Evolutionary conservation across 2,888 invertebrate genomes (phyloP), one percentile per base, ranked within the genome.

Genomic region (Dynastes hyllus): DNA sequence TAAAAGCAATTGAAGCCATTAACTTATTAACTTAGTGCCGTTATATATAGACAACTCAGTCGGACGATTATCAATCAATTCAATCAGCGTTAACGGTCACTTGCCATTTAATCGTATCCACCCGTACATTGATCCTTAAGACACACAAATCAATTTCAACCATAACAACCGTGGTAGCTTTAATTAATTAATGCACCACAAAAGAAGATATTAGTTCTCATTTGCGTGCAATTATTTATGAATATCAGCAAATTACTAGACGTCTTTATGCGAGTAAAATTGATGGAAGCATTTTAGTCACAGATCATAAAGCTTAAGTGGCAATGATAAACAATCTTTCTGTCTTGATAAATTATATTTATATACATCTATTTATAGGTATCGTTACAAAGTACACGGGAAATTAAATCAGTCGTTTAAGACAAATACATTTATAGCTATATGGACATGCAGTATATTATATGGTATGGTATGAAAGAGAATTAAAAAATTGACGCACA

Each of bases 131-230:
- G 37, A 66, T 37, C 13, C 40, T 29, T 32, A 40, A 66, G 40
- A 37, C 22, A 45, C 40, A 66, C 66, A 40, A 66, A 66, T 16
- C 16, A 66, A 66, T 37, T 45, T 45, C 45, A 45, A 40, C 40
- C n/a, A 40, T 66, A 37, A n/a, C 37, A 9, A 40, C 1, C 53
- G 9, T 32, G 22, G 2, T 11, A 13, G 27, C 6, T 70, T 37
- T 65, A 65, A 65, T 65, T 65, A 55, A 55, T 65, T 51, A 13
- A 4, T 1, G 32, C 29, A 32, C 13, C 29, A 32, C 29, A 70
- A 70, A 70, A 29, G 13, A 53, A n/a, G 45, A 29, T 53, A 70
- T 70, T 70, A 53, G 51, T 70, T 70, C 45, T 70, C 51, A 70
- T 70, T 53, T 70, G 29, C 13, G 11, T 53, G 55, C 51, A 53